A percentile compares a stretch with the other conserved stretches of the same genome.
Conservation (phyloP, 1,140 invertebrate genomes). For the Lasioglossum albipes region DNA sequence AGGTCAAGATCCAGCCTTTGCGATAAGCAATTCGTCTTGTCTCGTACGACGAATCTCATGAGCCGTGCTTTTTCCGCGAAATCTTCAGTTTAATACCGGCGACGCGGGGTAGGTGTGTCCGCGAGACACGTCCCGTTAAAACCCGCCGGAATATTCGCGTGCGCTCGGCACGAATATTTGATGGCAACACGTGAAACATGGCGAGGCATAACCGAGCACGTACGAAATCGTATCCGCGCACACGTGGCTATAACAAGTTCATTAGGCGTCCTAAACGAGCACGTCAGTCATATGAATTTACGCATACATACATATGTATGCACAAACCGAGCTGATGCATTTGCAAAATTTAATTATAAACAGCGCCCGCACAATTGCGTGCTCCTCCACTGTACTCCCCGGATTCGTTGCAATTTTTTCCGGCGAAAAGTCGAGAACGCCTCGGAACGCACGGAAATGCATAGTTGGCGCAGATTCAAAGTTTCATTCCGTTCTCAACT, state of each 20-base stretch:
- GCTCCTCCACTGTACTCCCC: too few relatives aligned
- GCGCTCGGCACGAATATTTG: slow-evolving; percentile 31
- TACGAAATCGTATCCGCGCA: slow-evolving; percentile 32
- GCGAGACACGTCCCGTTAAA: background rate
- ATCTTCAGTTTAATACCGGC: too few relatives aligned
- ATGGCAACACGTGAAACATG: background rate
- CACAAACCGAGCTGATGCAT: slow-evolving; percentile 34
- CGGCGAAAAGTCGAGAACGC: too few relatives aligned
- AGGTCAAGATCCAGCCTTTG: too few relatives aligned
- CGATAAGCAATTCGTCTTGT: too few relatives aligned
- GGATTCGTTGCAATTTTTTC: too few relatives aligned
- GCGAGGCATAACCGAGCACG: slow-evolving; percentile 20
- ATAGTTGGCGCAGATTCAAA: too few relatives aligned
- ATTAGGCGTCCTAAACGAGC: slow-evolving; percentile 50
- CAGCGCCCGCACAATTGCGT: too few relatives aligned
- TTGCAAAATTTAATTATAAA: slow-evolving; percentile 60
- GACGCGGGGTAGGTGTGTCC: background rate
- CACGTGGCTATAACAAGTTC: slow-evolving; percentile 42
- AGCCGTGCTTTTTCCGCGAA: too few relatives aligned
- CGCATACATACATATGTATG: background rate
- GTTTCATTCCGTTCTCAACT: too few relatives aligned
- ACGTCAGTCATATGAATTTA: slow-evolving; percentile 19
- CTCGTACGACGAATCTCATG: too few relatives aligned
- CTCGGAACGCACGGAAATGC: too few relatives aligned
- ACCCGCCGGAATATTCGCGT: background rate